Percentiles rank a stretch among this genome's conserved stretches.
Evolutionary conservation across 2,888 invertebrate species (phyloP).

Genomic region (Tribolium freemani): DNA sequence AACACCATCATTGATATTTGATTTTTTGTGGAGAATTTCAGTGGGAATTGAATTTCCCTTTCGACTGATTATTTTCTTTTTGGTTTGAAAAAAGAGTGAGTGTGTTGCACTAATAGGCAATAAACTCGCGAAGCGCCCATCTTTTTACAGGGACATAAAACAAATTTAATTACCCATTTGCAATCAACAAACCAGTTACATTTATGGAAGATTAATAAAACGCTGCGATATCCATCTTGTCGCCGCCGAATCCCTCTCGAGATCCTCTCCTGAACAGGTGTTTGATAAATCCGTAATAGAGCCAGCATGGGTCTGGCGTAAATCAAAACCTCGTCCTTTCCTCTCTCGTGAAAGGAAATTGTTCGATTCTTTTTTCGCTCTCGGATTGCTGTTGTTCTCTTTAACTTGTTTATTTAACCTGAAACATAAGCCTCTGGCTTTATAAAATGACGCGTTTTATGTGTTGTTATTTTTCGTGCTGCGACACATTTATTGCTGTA

Average conservation of each 20-base stretch:
- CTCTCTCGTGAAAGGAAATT: constrained; percentile 17
- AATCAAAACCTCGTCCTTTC: constrained; percentile 26
- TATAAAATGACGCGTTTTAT: constrained; percentile 39
- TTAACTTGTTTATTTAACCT: constrained; percentile 33
- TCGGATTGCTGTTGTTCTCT: neutral
- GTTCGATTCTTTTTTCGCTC: constrained; percentile 6
- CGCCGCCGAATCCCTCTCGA: constrained; percentile 23
- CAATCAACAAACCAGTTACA: constrained; percentile 32
- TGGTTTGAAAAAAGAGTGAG: neutral
- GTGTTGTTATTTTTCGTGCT: constrained; percentile 39
- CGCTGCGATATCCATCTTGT: constrained; percentile 24
- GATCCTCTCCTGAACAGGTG: constrained; percentile 21
- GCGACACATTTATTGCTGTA: constrained; percentile 39
- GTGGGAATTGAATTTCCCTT: too few relatives aligned
- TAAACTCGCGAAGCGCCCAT: constrained; percentile 19
- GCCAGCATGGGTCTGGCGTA: constrained; percentile 22
- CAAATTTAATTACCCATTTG: constrained; percentile 35
- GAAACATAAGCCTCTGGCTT: constrained; percentile 36
- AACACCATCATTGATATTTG: neutral
- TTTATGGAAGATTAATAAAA: constrained; percentile 38
- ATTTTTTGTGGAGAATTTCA: too few relatives aligned
- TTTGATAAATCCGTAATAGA: constrained; percentile 30
- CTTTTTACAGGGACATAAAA: constrained; percentile 34
- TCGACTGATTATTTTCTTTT: neutral
- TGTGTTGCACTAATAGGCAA: neutral